phyloP scores from a whole-genome alignment of 1,140 invertebrate genomes.

The Muscidifurax raptorellus region DNA sequence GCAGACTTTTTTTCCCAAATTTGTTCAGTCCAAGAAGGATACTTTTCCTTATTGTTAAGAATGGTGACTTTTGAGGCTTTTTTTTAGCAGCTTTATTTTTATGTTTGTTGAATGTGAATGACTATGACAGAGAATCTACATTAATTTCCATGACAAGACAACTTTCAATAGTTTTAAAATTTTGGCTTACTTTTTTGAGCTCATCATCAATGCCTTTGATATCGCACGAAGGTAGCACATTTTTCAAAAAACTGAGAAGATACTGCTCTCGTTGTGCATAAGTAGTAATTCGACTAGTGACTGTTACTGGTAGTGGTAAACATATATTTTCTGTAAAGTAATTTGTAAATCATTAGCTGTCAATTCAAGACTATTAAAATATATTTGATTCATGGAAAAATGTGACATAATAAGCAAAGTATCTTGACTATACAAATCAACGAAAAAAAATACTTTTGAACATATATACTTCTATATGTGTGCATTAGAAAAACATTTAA shows the following conservation, averaged over 20 bases:
- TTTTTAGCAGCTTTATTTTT: slow-evolving; percentile 70
- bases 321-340: slow-evolving; percentile 63
- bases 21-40: slow-evolving; percentile 78
- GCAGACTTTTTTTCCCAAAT: slow-evolving; percentile 75
- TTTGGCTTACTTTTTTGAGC: slow-evolving; percentile 66
- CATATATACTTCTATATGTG: slow-evolving; percentile 18
- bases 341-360: slow-evolving; percentile 29
- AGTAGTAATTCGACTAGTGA: slow-evolving; percentile 60
- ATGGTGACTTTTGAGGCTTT: slow-evolving; percentile 71
- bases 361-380: slow-evolving; percentile 10
- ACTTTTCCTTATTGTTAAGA: slow-evolving; percentile 77
- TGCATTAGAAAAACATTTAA: not conserved
- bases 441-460: slow-evolving; percentile 33
- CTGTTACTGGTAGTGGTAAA: slow-evolving; percentile 58
- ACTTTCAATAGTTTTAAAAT: slow-evolving; percentile 33
- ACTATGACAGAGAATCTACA: slow-evolving; percentile 56
- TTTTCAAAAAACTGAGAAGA: slow-evolving; percentile 65
- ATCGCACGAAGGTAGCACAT: slow-evolving; percentile 65
- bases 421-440: slow-evolving; percentile 7
- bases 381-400: slow-evolving; percentile 17
- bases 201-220: slow-evolving; percentile 62
- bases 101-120: slow-evolving; percentile 69
- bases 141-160: slow-evolving; percentile 36
- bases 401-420: not conserved
- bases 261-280: slow-evolving; percentile 65